A percentile compares a stretch with the other conserved stretches of the same genome.
phyloP scores from a whole-genome alignment of 1,140 invertebrate genomes.

The Drepana arcuata region DNA sequence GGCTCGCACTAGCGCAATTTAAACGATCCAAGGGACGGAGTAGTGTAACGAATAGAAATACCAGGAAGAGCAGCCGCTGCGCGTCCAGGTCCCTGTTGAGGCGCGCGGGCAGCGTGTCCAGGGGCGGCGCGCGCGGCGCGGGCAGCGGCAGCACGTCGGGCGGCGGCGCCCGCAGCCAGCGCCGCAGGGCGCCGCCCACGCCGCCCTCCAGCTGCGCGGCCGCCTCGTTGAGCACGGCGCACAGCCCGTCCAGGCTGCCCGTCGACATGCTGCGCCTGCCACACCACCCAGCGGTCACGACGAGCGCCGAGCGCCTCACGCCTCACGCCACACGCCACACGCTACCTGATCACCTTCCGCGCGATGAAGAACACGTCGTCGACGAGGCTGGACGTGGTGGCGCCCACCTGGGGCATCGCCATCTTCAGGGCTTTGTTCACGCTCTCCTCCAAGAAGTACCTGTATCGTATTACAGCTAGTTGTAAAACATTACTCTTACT shows the following conservation, averaged over 20 bases:
- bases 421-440: conserved; percentile 94
- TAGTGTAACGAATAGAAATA: too few species aligned
- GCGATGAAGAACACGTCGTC: conserved; percentile 99
- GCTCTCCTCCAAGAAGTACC: conserved; percentile 96
- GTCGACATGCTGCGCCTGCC: conserved; percentile 84
- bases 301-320: neutral
- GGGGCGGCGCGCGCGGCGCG: conserved; percentile 83
- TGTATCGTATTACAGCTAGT: too few species aligned
- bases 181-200: conserved; percentile 84
- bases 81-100: conserved; percentile 88
- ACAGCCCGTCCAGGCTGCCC: conserved; percentile 94
- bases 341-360: conserved; percentile 93
- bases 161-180: conserved; percentile 86
- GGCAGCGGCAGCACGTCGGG: conserved; percentile 88
- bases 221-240: conserved; percentile 97
- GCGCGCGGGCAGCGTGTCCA: conserved; percentile 76
- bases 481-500: too few species aligned
- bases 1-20: too few species aligned
- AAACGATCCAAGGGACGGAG: too few species aligned
- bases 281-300: neutral
- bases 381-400: conserved; percentile 92
- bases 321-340: neutral
- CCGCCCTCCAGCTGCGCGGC: conserved; percentile 90
- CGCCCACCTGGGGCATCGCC: conserved; percentile 80
- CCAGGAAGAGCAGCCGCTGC: conserved; percentile 79